phyloP scores from a whole-genome alignment of 2,888 invertebrate species.

The Sarcophaga variegata region DNA sequence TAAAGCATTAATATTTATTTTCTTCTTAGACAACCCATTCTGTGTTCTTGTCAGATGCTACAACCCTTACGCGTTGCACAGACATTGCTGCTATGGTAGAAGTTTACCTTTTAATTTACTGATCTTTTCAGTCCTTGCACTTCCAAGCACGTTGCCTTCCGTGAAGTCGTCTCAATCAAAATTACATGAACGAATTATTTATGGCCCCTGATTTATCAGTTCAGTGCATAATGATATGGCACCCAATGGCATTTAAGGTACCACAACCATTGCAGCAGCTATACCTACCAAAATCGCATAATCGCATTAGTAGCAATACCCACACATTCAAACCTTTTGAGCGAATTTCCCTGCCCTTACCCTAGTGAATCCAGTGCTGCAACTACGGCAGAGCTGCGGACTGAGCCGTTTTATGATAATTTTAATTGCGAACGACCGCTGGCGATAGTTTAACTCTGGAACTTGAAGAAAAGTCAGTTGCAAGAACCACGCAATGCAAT shows the following conservation, averaged over 20 bases:
- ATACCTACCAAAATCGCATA: constrained; percentile 84
- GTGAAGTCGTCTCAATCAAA: constrained; percentile 91
- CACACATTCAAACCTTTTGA: constrained; percentile 68
- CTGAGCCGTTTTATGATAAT: constrained; percentile 94
- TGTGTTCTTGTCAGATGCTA: constrained; percentile 85
- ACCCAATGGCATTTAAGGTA: constrained; percentile 84
- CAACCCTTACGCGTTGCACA: constrained; percentile 82
- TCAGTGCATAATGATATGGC: constrained; percentile 83
- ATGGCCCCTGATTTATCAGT: constrained; percentile 83
- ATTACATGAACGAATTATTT: constrained; percentile 83
- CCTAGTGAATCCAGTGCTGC: constrained; percentile 81
- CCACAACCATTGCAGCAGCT: constrained; percentile 81
- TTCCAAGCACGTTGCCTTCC: constrained; percentile 86
- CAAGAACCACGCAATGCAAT: constrained; percentile 82
- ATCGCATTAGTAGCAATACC: constrained; percentile 86
- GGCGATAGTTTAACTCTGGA: constrained; percentile 90
- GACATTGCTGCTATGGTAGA: constrained; percentile 83
- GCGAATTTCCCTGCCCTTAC: constrained; percentile 78
- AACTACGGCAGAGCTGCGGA: constrained; percentile 83
- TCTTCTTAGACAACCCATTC: constrained; percentile 83
- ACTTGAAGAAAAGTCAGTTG: constrained; percentile 86
- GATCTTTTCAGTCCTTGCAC: constrained; percentile 88
- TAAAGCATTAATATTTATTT: too few relatives aligned
- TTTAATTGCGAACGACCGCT: constrained; percentile 92
- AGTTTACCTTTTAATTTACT: constrained; percentile 91